Conservation (phyloP, 1,140 invertebrate species). For the Drosophila subobscura region DNA sequence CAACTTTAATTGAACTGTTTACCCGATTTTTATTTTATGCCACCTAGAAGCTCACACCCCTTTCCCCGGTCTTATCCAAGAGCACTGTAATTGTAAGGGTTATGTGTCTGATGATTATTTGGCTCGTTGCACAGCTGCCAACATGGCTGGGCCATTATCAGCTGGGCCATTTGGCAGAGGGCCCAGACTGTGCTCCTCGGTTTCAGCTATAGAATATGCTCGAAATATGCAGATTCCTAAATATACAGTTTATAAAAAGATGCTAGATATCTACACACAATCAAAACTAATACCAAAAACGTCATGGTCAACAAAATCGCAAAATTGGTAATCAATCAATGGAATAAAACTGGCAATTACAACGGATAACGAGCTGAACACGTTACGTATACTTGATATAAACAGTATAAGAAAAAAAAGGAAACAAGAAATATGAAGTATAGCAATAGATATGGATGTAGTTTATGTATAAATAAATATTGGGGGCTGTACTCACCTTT, state of each 20-base stretch:
- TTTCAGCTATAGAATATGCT: constrained; percentile 3
- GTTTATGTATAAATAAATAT: constrained; percentile 10
- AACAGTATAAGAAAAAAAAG: not conserved
- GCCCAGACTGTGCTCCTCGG: constrained; percentile 3
- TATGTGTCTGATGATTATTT: constrained; percentile 82
- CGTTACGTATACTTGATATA: constrained; percentile 66
- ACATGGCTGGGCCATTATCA: constrained; percentile 36
- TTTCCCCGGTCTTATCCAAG: constrained; percentile 9
- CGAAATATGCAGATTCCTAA: not conserved
- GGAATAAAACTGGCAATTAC: constrained; percentile 55
- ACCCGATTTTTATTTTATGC: constrained; percentile 80
- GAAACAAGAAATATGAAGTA: constrained; percentile 15
- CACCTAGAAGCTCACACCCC: constrained; percentile 30
- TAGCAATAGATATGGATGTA: constrained; percentile 31
- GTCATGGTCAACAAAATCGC: constrained; percentile 53
- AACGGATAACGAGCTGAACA: constrained; percentile 71
- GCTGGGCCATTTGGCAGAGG: constrained; percentile 4
- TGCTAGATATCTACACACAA: constrained; percentile 18
- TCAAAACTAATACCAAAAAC: constrained; percentile 44
- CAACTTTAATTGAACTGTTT: constrained; percentile 83
- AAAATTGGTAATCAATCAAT: constrained; percentile 5
- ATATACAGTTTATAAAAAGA: too few species aligned
- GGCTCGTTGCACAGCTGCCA: constrained; percentile 78
- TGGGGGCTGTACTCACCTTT: constrained; percentile 90
- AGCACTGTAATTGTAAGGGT: constrained; percentile 79